Percentiles rank a stretch among this genome's conserved stretches.
These are phyloP conservation scores for Saturnia japonica DNA, from an alignment of 2,888 invertebrate genomes.

Conservation along the genomic window DNA sequence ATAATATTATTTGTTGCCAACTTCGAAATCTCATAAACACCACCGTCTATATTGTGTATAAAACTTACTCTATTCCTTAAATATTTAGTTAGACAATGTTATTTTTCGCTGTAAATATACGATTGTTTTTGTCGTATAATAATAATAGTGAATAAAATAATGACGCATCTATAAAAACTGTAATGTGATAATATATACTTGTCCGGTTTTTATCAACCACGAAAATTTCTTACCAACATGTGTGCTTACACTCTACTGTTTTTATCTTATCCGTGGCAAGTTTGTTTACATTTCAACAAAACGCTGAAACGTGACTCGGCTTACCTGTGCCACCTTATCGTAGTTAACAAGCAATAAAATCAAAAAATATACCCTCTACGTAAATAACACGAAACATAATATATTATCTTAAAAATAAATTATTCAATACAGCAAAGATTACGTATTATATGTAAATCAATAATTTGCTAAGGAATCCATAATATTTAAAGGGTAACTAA, in stretches of 20 bases:
- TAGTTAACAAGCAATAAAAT: conserved; percentile 73
- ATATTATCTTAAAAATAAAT: neutral
- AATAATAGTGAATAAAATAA: neutral
- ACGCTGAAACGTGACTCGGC: conserved; percentile 74
- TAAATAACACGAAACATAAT: conserved; percentile 37
- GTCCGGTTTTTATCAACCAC: conserved; percentile 47
- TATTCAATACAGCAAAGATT: neutral
- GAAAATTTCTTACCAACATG: conserved; percentile 48
- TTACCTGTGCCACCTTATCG: conserved; percentile 74
- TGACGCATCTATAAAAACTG: neutral
- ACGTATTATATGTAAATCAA: conserved; percentile 27
- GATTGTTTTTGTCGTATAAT: neutral
- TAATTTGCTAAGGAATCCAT: conserved; percentile 39
- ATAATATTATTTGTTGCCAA: neutral
- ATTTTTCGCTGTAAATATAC: neutral
- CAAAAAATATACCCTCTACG: conserved; percentile 57
- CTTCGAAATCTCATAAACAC: neutral
- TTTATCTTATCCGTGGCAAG: conserved; percentile 80
- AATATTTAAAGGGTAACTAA: conserved; percentile 61
- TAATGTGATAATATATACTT: conserved; percentile 3
- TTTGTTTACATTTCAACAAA: conserved; percentile 80
- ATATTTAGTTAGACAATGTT: neutral
- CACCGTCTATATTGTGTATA: neutral
- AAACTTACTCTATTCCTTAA: neutral
- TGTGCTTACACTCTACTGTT: conserved; percentile 51